These are phyloP conservation scores for Temnothorax ravouxi DNA, from an alignment of 2,888 invertebrate species.

Conservation along the genomic window DNA sequence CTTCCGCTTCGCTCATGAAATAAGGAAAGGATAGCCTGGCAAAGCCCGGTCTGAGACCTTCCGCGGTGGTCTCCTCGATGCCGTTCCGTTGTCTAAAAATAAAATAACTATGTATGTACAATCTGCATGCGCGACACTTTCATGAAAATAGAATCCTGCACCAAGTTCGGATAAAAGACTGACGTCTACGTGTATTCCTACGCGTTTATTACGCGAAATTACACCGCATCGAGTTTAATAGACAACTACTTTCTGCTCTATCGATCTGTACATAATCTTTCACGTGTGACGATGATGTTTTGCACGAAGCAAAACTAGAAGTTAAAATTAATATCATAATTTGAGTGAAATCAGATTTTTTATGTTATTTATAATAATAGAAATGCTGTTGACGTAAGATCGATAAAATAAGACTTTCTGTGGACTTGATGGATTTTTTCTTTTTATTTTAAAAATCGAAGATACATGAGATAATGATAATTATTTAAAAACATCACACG, in stretches of 20 bases:
- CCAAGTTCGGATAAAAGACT: not conserved
- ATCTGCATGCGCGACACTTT: not conserved
- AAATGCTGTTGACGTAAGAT: not conserved
- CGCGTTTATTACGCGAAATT: constrained; percentile 25
- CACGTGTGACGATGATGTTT: not conserved
- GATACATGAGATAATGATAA: not conserved
- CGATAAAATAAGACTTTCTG: not conserved
- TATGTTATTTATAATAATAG: not conserved
- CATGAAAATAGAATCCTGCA: constrained; percentile 8
- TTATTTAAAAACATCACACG: not conserved
- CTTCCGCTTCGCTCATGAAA: constrained; percentile 93
- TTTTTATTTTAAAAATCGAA: not conserved
- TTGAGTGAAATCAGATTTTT: not conserved
- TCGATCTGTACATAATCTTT: not conserved
- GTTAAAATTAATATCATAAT: not conserved
- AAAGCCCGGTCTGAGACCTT: constrained; percentile 95
- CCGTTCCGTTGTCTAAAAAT: constrained; percentile 75
- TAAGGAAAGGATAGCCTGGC: constrained; percentile 94
- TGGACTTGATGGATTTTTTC: not conserved
- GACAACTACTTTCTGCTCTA: constrained; percentile 2
- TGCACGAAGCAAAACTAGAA: not conserved
- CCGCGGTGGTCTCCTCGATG: constrained; percentile 87
- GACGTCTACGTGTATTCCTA: not conserved
- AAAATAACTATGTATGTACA: constrained; percentile 11
- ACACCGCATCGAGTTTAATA: not conserved